Evolutionary conservation across 2,888 invertebrate species (phyloP), one percentile per base, ranked within the genome.

Genomic region (Pterostichus niger): DNA sequence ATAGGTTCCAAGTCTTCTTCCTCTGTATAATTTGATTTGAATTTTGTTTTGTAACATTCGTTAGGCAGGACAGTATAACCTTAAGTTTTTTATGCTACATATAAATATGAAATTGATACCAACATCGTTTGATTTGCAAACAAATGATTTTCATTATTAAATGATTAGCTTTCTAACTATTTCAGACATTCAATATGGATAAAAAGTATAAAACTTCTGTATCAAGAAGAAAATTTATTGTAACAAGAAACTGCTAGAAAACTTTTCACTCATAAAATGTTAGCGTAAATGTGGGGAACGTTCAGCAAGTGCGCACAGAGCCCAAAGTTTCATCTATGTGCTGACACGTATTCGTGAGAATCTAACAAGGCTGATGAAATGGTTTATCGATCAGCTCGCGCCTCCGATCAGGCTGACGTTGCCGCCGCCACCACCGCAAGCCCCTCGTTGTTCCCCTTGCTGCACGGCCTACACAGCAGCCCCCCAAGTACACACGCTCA

Each of bases 351-450:
- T 75, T 46, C 84, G 80, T 84, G 84, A 75, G 81, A 84, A 84
- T 84, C 76, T 81, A 81, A 80, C 80, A 80, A 84, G 80, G 52
- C 73, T 81, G 84, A 84, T 84, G 84, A 84, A 84, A 84, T 84
- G 84, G 84, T 84, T 84, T 84, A 84, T 84, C 81, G 84, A 84
- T 84, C 81, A 80, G 75, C n/a, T 56, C 68, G 68, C 40, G 68
- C 68, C 56, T 71, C 15, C 17, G 82, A 75, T 44, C 75, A 33
- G 59, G 44, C 64, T 79, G 64, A 59, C 46, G 46, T 40, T 33
- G 79, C 52, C 52, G 2, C 52, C 52, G n/a, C 10, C 64, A 13
- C 75, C 54, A 10, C 52, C 46, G 24, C 49, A 40, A 6, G 13
- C 75, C 75, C 75, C 49, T 44, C 75, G 33, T 9, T 13, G 15